A percentile compares a stretch with the other conserved stretches of the same genome.
Conservation (phyloP, 2,797 vertebrate species). For the Intellagama lesueurii region DNA sequence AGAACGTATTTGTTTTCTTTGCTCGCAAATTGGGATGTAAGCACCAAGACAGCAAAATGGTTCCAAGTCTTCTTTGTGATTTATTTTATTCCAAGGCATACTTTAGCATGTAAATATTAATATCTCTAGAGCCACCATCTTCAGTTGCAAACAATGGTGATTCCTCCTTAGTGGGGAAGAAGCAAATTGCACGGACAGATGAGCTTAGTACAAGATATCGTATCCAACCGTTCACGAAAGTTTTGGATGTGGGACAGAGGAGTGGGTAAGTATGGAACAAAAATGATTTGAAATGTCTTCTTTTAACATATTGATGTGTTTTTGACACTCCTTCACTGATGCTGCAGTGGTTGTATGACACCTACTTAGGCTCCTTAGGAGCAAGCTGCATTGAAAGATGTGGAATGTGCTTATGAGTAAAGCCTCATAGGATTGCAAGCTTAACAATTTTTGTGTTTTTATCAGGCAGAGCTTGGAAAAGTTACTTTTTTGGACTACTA, state of each 20-base stretch:
- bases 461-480: too few species aligned
- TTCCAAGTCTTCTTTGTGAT: background rate
- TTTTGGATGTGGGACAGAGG: background rate
- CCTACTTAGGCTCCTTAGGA: background rate
- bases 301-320: background rate
- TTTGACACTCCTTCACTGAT: background rate
- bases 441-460: background rate
- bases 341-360: background rate
- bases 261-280: background rate
- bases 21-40: background rate
- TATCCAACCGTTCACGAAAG: background rate
- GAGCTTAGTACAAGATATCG: background rate
- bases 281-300: background rate
- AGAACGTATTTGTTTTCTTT: background rate
- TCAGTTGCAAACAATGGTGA: background rate
- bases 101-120: background rate
- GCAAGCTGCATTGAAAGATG: background rate
- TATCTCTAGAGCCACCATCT: background rate
- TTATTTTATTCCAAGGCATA: background rate
- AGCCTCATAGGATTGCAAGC: background rate
- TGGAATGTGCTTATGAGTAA: background rate
- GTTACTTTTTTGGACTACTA: too few species aligned
- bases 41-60: background rate
- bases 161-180: background rate
- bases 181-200: background rate